Percentiles rank a stretch among this genome's conserved stretches.
Evolutionary conservation across 2,113 vertebrate species (phyloP).

Genomic region (Chlamydotis undulata): DNA sequence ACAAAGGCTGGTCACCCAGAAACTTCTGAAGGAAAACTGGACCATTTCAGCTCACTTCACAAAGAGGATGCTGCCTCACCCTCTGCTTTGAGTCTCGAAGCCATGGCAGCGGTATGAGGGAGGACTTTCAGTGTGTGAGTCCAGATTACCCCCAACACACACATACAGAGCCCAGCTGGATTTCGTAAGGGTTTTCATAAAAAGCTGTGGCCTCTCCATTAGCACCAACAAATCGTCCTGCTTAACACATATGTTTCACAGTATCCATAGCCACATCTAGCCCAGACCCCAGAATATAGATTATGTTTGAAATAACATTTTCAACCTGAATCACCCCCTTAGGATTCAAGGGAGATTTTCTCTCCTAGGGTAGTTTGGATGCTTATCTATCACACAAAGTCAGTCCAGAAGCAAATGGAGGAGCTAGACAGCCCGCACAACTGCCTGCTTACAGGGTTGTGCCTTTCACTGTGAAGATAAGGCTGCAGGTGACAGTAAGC

Average conservation of each 20-base stretch:
- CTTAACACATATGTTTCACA: fast-evolving
- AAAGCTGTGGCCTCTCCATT: not conserved
- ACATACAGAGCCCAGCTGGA: not conserved
- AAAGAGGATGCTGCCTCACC: not conserved
- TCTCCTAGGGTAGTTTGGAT: not conserved
- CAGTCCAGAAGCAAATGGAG: not conserved
- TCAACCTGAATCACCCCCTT: not conserved
- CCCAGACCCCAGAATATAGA: not conserved
- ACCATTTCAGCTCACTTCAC: not conserved
- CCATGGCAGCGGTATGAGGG: not conserved
- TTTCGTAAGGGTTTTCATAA: not conserved
- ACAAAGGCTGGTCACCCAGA: not conserved
- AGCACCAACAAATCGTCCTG: not conserved
- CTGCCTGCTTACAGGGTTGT: not conserved
- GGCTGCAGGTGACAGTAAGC: not conserved
- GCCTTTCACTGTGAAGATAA: not conserved
- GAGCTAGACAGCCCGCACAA: not conserved
- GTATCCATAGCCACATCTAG: not conserved
- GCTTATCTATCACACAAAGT: not conserved
- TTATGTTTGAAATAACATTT: not conserved
- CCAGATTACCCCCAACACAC: not conserved
- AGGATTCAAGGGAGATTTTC: not conserved
- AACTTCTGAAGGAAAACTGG: conserved; percentile 4
- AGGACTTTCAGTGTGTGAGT: not conserved
- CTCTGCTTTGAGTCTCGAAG: not conserved